These are phyloP conservation scores for Meiosimyza platycephala DNA, from an alignment of 2,888 invertebrate species.

Conservation along the genomic window DNA sequence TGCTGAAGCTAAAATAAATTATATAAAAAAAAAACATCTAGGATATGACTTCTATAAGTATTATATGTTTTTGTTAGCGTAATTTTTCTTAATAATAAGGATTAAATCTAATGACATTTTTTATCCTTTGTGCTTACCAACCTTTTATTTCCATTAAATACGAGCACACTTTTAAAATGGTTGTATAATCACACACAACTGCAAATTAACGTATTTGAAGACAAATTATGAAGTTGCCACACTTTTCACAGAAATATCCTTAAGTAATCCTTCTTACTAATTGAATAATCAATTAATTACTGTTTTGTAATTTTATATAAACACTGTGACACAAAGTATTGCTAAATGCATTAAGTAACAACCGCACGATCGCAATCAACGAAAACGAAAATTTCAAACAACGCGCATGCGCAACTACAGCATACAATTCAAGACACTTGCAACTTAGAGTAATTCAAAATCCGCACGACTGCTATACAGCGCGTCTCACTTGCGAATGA, in stretches of 20 bases:
- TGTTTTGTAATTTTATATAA: not conserved
- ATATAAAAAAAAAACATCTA: too few relatives aligned
- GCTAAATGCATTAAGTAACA: not conserved
- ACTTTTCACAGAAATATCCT: conserved; percentile 3
- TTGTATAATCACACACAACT: not conserved
- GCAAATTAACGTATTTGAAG: not conserved
- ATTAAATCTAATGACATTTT: not conserved
- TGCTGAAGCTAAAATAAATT: too few relatives aligned
- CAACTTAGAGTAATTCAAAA: not conserved
- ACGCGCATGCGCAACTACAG: not conserved
- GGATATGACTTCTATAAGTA: too few relatives aligned
- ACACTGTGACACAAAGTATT: not conserved
- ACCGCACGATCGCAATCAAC: too few relatives aligned
- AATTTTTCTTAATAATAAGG: too few relatives aligned
- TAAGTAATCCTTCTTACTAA: conserved; percentile 5
- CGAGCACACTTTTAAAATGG: not conserved
- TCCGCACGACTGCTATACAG: conserved; percentile 48
- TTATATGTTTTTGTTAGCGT: too few relatives aligned
- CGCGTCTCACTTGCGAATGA: conserved; percentile 60
- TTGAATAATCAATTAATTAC: not conserved
- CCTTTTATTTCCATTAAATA: conserved; percentile 47
- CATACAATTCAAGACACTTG: conserved; percentile 5
- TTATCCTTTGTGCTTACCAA: conserved; percentile 34
- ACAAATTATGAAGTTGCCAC: not conserved
- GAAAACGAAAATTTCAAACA: too few relatives aligned